Conservation (phyloP, 1,140 invertebrate genomes). For the Euborellia annulipes region DNA sequence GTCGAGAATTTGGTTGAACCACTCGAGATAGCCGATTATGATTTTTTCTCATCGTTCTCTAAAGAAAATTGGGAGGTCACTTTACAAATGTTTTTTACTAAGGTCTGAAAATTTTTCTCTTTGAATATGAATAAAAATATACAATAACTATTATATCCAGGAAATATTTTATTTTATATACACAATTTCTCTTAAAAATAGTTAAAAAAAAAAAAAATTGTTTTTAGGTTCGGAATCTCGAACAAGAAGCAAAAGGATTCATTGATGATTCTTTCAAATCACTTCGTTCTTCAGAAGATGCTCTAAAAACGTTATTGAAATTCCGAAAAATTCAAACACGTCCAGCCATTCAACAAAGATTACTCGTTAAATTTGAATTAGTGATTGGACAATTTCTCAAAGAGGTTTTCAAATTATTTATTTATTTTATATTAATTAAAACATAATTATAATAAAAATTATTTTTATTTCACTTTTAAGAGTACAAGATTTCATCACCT, state of each 20-base stretch:
- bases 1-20: constrained; percentile 54
- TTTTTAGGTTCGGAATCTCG: constrained; percentile 31
- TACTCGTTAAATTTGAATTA: constrained; percentile 67
- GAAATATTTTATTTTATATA: too few species aligned
- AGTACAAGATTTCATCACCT: too few species aligned
- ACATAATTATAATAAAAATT: too few species aligned
- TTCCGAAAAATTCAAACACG: constrained; percentile 64
- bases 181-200: too few species aligned
- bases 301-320: constrained; percentile 60
- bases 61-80: constrained; percentile 69
- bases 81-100: constrained; percentile 54
- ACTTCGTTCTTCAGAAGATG: constrained; percentile 60
- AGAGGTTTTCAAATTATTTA: constrained; percentile 33
- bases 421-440: too few species aligned
- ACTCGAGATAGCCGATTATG: constrained; percentile 60
- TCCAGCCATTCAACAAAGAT: constrained; percentile 46
- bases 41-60: constrained; percentile 58
- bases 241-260: constrained; percentile 66
- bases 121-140: too few species aligned
- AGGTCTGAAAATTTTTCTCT: too few species aligned
- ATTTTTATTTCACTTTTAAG: too few species aligned
- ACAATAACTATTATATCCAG: too few species aligned
- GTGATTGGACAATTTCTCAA: constrained; percentile 68
- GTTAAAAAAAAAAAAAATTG: too few species aligned
- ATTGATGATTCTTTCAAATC: constrained; percentile 73